phyloP scores from a whole-genome alignment of 1,140 invertebrate species.

The Scaptomyza graminum region DNA sequence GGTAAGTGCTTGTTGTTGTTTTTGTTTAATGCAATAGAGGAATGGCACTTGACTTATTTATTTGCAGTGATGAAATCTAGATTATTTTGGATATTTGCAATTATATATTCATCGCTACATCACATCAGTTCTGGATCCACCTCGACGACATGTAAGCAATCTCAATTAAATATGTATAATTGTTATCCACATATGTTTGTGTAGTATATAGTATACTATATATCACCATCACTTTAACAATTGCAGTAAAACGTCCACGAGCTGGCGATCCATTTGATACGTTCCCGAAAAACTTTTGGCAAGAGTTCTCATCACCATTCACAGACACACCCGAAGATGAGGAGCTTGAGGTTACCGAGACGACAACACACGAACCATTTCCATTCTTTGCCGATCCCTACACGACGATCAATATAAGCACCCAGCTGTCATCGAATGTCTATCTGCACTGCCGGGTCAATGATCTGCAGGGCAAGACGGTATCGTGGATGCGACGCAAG shows the following conservation, averaged over 20 bases:
- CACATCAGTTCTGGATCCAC: constrained; percentile 76
- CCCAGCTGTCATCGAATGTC: constrained; percentile 87
- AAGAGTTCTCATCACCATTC: constrained; percentile 86
- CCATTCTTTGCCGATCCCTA: constrained; percentile 87
- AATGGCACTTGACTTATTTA: not conserved
- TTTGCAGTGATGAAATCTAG: constrained; percentile 79
- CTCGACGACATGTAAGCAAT: constrained; percentile 76
- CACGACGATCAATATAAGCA: constrained; percentile 87
- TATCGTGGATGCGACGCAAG: constrained; percentile 90
- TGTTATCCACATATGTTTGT: too few relatives aligned
- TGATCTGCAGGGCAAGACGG: constrained; percentile 90
- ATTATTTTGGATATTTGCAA: constrained; percentile 82
- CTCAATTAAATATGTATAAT: too few relatives aligned
- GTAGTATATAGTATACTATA: too few relatives aligned
- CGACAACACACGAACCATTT: constrained; percentile 86
- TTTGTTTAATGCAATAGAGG: not conserved
- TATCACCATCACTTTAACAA: too few relatives aligned
- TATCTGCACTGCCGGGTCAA: constrained; percentile 89
- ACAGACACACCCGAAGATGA: constrained; percentile 84
- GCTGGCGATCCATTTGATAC: constrained; percentile 83
- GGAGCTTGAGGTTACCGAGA: constrained; percentile 80
- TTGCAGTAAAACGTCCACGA: constrained; percentile 78
- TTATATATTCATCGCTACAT: constrained; percentile 80
- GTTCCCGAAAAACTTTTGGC: constrained; percentile 86
- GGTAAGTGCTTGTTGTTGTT: constrained; percentile 47